Percentiles rank a stretch among this genome's conserved stretches.
Conservation (phyloP, 2,113 vertebrate genomes). For the Ancistrus triradiatus region DNA sequence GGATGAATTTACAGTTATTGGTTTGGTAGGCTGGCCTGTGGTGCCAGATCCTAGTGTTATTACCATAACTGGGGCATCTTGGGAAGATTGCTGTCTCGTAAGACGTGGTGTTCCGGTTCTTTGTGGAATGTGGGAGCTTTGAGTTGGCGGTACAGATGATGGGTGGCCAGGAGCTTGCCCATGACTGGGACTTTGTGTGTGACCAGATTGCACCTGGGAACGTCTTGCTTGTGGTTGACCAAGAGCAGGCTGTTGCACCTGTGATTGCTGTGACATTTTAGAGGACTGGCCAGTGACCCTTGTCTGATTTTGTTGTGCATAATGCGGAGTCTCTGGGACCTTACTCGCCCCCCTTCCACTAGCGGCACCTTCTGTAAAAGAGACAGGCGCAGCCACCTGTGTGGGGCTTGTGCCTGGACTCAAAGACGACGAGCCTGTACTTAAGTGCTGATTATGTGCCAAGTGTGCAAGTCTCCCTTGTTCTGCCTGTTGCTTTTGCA, state of each 20-base stretch:
- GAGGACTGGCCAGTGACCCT: conserved; percentile 75
- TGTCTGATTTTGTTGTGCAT: too few relatives aligned
- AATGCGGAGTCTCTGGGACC: conserved; percentile 85
- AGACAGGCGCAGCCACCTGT: conserved; percentile 83
- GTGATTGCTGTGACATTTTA: conserved; percentile 50
- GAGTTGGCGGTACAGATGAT: conserved; percentile 69
- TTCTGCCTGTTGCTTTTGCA: conserved; percentile 80
- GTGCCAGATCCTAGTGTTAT: conserved; percentile 81
- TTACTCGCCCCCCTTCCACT: conserved; percentile 75
- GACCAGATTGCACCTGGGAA: conserved; percentile 55
- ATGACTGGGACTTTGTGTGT: conserved; percentile 78
- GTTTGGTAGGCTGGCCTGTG: conserved; percentile 76
- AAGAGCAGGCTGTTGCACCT: conserved; percentile 29
- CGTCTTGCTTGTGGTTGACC: conserved; percentile 44
- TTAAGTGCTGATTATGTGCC: conserved; percentile 77
- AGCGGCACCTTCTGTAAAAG: conserved; percentile 70
- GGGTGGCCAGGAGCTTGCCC: conserved; percentile 52
- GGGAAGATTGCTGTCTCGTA: conserved; percentile 82
- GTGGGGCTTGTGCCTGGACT: conserved; percentile 95
- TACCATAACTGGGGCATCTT: conserved; percentile 83
- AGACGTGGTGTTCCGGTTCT: conserved; percentile 73
- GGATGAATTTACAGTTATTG: conserved; percentile 76
- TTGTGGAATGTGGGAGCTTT: conserved; percentile 79
- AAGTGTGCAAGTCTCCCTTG: conserved; percentile 56
- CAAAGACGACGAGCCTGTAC: conserved; percentile 78